Evolutionary conservation across 2,797 vertebrate genomes (phyloP).

Genomic region (Rallus crepitans): DNA sequence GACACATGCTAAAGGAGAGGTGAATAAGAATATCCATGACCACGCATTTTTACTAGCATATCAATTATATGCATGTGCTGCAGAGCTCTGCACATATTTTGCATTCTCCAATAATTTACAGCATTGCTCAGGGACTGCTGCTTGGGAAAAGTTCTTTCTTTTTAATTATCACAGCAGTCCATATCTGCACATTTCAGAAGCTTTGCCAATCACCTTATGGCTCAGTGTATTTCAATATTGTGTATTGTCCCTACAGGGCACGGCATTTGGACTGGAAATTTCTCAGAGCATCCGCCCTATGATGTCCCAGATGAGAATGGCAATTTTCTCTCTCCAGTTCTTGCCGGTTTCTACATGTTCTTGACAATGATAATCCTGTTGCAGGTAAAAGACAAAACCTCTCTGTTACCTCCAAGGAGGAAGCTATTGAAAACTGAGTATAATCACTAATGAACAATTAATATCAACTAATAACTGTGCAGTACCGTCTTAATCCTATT

Average conservation of each 20-base stretch:
- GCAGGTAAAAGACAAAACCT: slow-evolving; percentile 83
- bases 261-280: slow-evolving; percentile 83
- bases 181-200: not conserved
- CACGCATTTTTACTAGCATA: not conserved
- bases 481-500: not conserved
- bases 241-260: slow-evolving; percentile 81
- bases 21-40: not conserved
- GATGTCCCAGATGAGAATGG: slow-evolving; percentile 83
- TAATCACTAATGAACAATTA: not conserved
- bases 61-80: not conserved
- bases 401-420: not conserved
- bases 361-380: slow-evolving; percentile 96
- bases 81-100: not conserved
- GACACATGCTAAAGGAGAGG: not conserved
- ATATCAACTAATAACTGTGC: not conserved
- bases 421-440: not conserved
- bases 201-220: not conserved
- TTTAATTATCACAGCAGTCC: not conserved
- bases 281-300: slow-evolving; percentile 83
- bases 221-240: not conserved
- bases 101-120: not conserved
- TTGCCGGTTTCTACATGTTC: slow-evolving; percentile 90
- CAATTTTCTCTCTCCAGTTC: slow-evolving; percentile 74
- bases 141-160: not conserved
- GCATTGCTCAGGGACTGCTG: not conserved